Conservation (phyloP, 2,888 invertebrate genomes). For the Selenia dentaria region DNA sequence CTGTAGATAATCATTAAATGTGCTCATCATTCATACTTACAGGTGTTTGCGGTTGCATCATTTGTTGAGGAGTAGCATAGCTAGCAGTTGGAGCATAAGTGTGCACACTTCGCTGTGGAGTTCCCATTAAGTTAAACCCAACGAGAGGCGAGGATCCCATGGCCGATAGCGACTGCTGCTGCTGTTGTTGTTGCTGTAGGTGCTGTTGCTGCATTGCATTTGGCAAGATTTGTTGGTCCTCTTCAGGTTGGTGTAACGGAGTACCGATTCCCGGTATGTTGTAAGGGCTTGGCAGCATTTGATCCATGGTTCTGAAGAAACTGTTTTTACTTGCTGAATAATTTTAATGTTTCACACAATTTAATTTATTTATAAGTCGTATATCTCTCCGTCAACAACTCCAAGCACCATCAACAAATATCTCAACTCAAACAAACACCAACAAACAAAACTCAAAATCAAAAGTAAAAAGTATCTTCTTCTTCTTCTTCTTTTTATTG, state of each 20-base stretch:
- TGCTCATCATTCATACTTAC: constrained; percentile 78
- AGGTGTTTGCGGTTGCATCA: constrained; percentile 96
- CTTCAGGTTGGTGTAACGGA: constrained; percentile 95
- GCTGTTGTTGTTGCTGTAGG: constrained; percentile 87
- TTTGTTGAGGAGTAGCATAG: constrained; percentile 91
- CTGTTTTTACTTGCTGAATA: constrained; percentile 7
- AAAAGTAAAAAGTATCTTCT: no score
- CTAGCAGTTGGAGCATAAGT: constrained; percentile 91
- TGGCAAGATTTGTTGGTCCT: constrained; percentile 95
- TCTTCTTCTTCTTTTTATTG: no score
- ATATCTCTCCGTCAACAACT: no score
- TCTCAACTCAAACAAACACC: no score
- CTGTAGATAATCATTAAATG: no score
- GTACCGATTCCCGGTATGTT: constrained; percentile 96
- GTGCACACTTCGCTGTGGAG: constrained; percentile 89
- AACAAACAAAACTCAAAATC: no score
- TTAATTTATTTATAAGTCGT: no score
- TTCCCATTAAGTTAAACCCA: constrained; percentile 86
- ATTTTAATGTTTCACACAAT: no score
- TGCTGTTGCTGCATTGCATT: constrained; percentile 94
- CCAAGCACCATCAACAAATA: no score
- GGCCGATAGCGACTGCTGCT: constrained; percentile 83
- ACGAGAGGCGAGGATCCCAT: constrained; percentile 86
- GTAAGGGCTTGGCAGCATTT: constrained; percentile 95
- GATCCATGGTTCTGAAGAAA: constrained; percentile 88